Evolutionary conservation across 2,888 invertebrate genomes (phyloP).

Genomic region (Cheilosia soror): DNA sequence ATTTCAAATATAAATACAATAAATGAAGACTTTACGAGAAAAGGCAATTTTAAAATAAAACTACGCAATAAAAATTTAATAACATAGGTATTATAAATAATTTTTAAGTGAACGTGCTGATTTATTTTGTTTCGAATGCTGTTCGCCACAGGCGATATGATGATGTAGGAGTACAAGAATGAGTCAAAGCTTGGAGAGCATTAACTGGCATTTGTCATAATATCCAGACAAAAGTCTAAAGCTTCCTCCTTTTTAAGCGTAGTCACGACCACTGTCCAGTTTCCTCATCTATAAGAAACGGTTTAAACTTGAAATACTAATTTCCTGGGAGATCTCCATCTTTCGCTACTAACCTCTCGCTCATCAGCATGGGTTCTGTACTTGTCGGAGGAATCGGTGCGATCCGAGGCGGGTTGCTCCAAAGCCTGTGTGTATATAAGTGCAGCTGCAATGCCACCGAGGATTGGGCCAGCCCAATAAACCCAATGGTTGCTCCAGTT

Average conservation of each 20-base stretch:
- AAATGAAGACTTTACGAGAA: slow-evolving; percentile 23
- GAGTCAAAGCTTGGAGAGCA: slow-evolving; percentile 11
- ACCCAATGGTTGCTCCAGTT: slow-evolving; percentile 94
- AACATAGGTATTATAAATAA: slow-evolving; percentile 47
- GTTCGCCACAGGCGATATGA: slow-evolving; percentile 20
- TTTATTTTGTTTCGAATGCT: slow-evolving; percentile 37
- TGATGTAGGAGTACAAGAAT: slow-evolving; percentile 18
- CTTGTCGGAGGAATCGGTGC: slow-evolving; percentile 80
- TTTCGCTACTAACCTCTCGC: slow-evolving; percentile 86
- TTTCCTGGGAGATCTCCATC: slow-evolving; percentile 17
- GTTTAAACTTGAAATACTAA: slow-evolving; percentile 20
- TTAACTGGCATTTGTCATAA: slow-evolving; percentile 21
- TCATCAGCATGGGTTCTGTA: slow-evolving; percentile 85
- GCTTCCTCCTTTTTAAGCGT: slow-evolving; percentile 44
- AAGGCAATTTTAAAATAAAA: background rate
- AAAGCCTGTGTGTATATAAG: slow-evolving; percentile 87
- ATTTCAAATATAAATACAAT: slow-evolving; percentile 12
- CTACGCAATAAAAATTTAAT: slow-evolving; percentile 24
- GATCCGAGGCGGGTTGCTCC: slow-evolving; percentile 79
- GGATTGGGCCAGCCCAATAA: slow-evolving; percentile 94
- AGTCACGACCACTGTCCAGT: slow-evolving; percentile 66
- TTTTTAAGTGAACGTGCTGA: background rate
- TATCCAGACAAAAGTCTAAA: slow-evolving; percentile 35
- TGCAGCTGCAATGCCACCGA: slow-evolving; percentile 91
- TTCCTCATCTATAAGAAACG: slow-evolving; percentile 66